Base-by-base conservation (phyloP, 2,113 vertebrate genomes). In the Lampris megalopsis region DNA sequence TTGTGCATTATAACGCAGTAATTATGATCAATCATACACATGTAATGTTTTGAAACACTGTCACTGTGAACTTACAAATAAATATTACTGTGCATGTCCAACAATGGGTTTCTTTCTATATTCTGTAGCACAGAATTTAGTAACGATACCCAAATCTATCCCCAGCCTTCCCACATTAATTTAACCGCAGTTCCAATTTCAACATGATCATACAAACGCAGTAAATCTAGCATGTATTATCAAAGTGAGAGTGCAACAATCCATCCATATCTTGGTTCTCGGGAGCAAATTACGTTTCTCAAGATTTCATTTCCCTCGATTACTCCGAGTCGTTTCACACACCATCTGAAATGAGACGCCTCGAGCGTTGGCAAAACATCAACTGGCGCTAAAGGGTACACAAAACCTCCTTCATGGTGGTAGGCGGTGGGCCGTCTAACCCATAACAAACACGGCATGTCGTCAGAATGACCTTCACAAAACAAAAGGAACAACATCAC, bases 401-500 rank as follows among this genome's bases (percentile, higher is more conserved):
- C 50, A 24, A 60, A 68, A 75, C 67, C 67, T 47, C 70, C 24
- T 6, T 63, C 54, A 80, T 75, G 80, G 50, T 73, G 53, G 54
- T 56, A 4, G 11, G 11, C 57, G 63, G 36, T 1, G 60, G 67
- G 42, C 61, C 58, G 10, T 50, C 68, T 35, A 47, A 76, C 77
- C 48, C 71, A 89, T 76, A 85, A 84, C 83, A 92, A 89, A 91
- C 84, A 85, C n/a, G 3, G 6, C 57, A 72, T 37, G 59, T 60
- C 52, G 60, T 24, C 50, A 11, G 68, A 48, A 59, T 68, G 71
- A 78, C 84, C 82, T 79, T 91, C 61, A 80, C 61, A 64, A 69
- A 67, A 79, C 60, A 73, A 37, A 64, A 1, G n/a, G n/a, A 37
- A 47, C 41, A 57, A 9, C 75, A 69, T 57, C 36, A 35, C 37